Evolutionary conservation across 2,113 vertebrate genomes (phyloP), one percentile per base, ranked within the genome.

Genomic region (Formicarius rufipectus): DNA sequence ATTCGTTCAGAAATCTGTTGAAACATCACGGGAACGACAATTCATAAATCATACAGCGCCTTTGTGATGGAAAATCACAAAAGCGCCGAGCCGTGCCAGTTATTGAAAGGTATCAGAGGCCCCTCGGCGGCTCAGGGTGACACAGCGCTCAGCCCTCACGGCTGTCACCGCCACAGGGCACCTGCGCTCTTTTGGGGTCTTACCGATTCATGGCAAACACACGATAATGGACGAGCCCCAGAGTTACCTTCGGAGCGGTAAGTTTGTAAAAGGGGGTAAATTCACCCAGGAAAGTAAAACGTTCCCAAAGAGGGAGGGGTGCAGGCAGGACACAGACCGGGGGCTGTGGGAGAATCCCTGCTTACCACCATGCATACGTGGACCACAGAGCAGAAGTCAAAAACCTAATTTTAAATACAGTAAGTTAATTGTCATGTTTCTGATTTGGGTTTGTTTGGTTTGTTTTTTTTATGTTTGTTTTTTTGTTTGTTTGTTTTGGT

Each of bases 111-210:
- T 30, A 84, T 13, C 6, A 49, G 30, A n/a, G n/a, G n/a, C n/a
- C n/a, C n/a, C n/a, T n/a, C n/a, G n/a, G n/a, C n/a, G n/a, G n/a
- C n/a, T n/a, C n/a, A n/a, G n/a, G n/a, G n/a, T n/a, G n/a, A n/a
- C n/a, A n/a, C n/a, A n/a, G n/a, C n/a, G n/a, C 28, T 25, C 10
- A 3, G 42, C 52, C 8, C 27, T 33, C 0, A 2, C 2, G 40
- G 72, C 80, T 79, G 60, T 23, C 76, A 28, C 67, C 35, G 68
- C 39, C 77, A 30, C 0, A 2, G 40, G 39, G 21, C 16, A 0
- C 5, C 19, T 31, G 33, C 0, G 12, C 35, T n/a, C 45, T 39
- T 60, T 8, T 21, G 12, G 33, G 45, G 27, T 10, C 63, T 76
- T 83, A 62, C 31, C 64, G 35, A 68, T 30, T 56, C 14, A 76